A percentile compares a stretch with the other conserved stretches of the same genome.
These are phyloP conservation scores for Panthera tigris DNA, from an alignment of 2,113 vertebrate species.

Conservation along the genomic window DNA sequence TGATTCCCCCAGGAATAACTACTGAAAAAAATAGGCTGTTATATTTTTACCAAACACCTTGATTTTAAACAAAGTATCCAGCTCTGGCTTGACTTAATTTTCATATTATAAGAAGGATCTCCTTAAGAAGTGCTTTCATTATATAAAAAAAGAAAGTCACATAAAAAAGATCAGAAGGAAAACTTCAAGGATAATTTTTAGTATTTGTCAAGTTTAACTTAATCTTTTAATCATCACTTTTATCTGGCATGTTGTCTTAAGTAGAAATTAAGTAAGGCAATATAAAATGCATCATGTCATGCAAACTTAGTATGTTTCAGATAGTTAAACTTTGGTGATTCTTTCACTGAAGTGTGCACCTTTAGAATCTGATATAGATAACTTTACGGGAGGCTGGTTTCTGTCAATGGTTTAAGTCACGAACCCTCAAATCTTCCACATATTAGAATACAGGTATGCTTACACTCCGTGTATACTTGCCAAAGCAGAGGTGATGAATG, in stretches of 20 bases:
- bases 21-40: background rate
- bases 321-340: background rate
- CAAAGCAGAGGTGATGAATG: background rate
- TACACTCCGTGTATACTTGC: background rate
- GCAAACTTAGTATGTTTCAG: background rate
- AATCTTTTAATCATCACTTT: background rate
- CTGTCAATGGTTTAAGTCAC: background rate
- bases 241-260: background rate
- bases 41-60: background rate
- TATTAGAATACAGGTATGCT: background rate
- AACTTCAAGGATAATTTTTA: background rate
- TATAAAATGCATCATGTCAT: background rate
- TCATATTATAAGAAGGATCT: background rate
- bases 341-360: background rate
- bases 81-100: background rate
- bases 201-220: background rate
- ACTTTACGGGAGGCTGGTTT: background rate
- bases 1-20: background rate
- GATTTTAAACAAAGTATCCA: background rate
- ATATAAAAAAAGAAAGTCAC: background rate
- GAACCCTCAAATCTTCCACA: background rate
- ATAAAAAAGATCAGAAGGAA: background rate
- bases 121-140: background rate
- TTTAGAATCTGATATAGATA: background rate
- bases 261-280: background rate